Evolutionary conservation across 2,113 vertebrate species (phyloP).

Genomic region (Arizona elegans): DNA sequence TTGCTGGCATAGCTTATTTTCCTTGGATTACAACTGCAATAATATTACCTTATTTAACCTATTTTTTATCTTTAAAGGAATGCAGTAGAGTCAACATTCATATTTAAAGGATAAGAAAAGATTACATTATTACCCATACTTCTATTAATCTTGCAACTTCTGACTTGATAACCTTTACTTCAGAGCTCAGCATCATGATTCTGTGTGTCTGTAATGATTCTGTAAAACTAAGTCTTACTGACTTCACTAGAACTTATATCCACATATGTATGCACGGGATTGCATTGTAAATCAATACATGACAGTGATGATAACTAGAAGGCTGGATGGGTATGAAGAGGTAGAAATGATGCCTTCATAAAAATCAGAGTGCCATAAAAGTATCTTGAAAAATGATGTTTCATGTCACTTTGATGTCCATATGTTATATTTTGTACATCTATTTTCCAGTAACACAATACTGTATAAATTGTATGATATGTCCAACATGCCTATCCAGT

Average conservation of each 20-base stretch:
- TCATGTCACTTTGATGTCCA: conserved; percentile 20
- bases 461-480: conserved; percentile 57
- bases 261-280: neutral
- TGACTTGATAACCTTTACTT: conserved; percentile 63
- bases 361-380: conserved; percentile 43
- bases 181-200: conserved; percentile 38
- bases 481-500: conserved; percentile 60
- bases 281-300: conserved; percentile 53
- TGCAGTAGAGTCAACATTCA: conserved; percentile 9
- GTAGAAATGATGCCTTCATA: conserved; percentile 29
- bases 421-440: conserved; percentile 45
- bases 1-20: neutral
- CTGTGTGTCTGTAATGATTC: neutral
- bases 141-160: conserved; percentile 50
- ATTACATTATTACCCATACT: conserved; percentile 8
- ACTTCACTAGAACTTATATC: neutral
- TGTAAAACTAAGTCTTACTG: neutral
- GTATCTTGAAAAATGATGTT: conserved; percentile 45
- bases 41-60: conserved; percentile 53
- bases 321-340: neutral
- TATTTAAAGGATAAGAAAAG: conserved; percentile 33
- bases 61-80: neutral
- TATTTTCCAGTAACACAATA: conserved; percentile 62
- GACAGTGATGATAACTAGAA: conserved; percentile 32
- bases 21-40: conserved; percentile 32